A percentile compares a stretch with the other conserved stretches of the same genome.
Conservation (phyloP, 92 coral and sea anemone genomes). For the Siderastrea radians region DNA sequence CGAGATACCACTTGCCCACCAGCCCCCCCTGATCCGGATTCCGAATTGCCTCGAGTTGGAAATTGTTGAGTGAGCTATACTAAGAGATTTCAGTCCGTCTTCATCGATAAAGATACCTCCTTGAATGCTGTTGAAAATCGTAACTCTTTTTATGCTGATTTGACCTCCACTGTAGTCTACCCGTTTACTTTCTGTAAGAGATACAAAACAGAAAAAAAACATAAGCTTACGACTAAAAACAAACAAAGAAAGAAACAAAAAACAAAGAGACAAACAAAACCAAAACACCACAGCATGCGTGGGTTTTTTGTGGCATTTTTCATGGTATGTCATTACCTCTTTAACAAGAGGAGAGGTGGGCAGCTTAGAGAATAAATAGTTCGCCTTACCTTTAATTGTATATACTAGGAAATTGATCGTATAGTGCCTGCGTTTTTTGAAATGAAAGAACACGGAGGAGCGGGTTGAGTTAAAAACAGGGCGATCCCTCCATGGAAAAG, state of each 20-base stretch:
- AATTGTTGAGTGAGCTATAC: constrained; percentile 1
- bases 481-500: constrained; percentile 37
- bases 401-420: background rate
- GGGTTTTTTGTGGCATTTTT: too few relatives aligned
- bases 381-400: background rate
- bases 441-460: background rate
- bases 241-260: too few relatives aligned
- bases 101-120: constrained; percentile 24
- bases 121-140: background rate
- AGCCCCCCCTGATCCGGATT: background rate
- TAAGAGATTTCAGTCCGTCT: constrained; percentile 13
- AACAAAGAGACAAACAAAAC: too few relatives aligned
- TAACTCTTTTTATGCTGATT: background rate
- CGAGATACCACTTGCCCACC: background rate
- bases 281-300: too few relatives aligned
- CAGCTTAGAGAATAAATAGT: too few relatives aligned
- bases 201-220: too few relatives aligned
- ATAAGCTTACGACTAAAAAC: too few relatives aligned
- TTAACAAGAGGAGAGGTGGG: too few relatives aligned
- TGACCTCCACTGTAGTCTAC: background rate
- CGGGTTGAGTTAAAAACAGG: constrained; percentile 40
- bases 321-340: too few relatives aligned
- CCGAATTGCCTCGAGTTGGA: constrained; percentile 18
- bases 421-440: background rate
- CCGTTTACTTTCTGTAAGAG: background rate